Percentiles rank a stretch among this genome's conserved stretches.
phyloP scores from a whole-genome alignment of 2,888 invertebrate species.

The Phortica magna region DNA sequence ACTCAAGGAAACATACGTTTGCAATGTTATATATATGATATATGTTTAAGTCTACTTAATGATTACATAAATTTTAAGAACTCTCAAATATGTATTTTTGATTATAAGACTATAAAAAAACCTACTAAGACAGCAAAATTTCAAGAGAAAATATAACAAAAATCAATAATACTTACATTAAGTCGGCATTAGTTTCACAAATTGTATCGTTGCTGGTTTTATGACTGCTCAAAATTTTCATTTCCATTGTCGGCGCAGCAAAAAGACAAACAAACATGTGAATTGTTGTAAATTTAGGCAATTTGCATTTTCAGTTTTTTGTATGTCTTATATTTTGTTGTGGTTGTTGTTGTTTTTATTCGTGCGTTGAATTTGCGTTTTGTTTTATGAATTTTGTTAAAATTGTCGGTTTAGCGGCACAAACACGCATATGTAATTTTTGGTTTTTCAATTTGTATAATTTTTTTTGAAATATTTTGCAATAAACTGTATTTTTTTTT shows the following conservation, averaged over 20 bases:
- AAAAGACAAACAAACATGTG: neutral
- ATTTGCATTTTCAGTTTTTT: constrained; percentile 7
- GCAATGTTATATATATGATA: neutral
- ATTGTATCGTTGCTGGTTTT: constrained; percentile 12
- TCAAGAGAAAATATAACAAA: neutral
- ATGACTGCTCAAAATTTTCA: constrained; percentile 17
- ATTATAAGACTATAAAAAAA: neutral
- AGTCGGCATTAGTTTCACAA: constrained; percentile 40
- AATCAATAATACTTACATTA: constrained; percentile 56
- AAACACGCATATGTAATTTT: neutral
- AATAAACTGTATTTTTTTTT: neutral
- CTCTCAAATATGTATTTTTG: neutral
- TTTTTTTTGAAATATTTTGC: neutral
- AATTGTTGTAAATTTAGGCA: constrained; percentile 11
- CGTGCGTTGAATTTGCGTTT: constrained; percentile 5
- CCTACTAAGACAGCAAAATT: neutral
- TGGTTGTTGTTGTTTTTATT: constrained; percentile 2
- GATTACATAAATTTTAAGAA: neutral
- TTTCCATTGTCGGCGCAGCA: neutral
- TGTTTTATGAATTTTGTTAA: constrained; percentile 12
- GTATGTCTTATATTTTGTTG: constrained; percentile 19
- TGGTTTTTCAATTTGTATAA: neutral
- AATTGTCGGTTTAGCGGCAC: constrained; percentile 18
- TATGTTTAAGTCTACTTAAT: constrained; percentile 2
- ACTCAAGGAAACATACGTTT: constrained; percentile 63